phyloP scores from a whole-genome alignment of 2,113 vertebrate species.

The Pelobates fuscus region DNA sequence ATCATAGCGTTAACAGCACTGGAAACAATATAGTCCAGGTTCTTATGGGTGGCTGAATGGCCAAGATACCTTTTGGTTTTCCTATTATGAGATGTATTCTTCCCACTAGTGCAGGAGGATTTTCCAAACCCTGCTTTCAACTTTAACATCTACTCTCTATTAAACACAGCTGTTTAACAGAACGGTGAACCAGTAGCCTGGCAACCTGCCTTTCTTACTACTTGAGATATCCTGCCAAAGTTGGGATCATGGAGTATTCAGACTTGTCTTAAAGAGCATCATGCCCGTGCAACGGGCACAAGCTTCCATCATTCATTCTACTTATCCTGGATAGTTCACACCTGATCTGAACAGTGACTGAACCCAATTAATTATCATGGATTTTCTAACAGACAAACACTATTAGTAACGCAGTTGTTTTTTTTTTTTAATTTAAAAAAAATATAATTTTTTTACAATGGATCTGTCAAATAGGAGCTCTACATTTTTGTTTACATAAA shows the following conservation, averaged over 20 bases:
- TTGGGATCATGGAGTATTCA: neutral
- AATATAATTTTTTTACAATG: too few species aligned
- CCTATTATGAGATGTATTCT: conserved; percentile 2
- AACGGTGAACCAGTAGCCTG: conserved; percentile 9
- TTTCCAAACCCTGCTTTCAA: conserved; percentile 35
- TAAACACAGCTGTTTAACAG: conserved; percentile 50
- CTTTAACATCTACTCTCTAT: conserved; percentile 36
- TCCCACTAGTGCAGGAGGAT: conserved; percentile 9
- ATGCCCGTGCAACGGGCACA: conserved; percentile 7
- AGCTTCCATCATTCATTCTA: conserved; percentile 21
- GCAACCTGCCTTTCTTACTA: conserved; percentile 24
- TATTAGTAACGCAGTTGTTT: too few species aligned
- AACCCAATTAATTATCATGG: too few species aligned
- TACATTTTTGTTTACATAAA: too few species aligned
- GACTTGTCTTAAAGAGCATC: conserved; percentile 1
- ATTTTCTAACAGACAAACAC: too few species aligned
- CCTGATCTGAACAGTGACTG: too few species aligned
- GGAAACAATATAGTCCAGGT: too few species aligned
- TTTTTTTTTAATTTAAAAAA: too few species aligned
- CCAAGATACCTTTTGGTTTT: neutral
- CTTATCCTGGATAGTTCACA: too few species aligned
- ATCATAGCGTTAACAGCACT: too few species aligned
- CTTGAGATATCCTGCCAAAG: conserved; percentile 25
- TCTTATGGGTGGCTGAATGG: neutral
- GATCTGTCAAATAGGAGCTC: too few species aligned